Evolutionary conservation across 2,113 vertebrate species (phyloP).

Genomic region (Brienomyrus longianalis): DNA sequence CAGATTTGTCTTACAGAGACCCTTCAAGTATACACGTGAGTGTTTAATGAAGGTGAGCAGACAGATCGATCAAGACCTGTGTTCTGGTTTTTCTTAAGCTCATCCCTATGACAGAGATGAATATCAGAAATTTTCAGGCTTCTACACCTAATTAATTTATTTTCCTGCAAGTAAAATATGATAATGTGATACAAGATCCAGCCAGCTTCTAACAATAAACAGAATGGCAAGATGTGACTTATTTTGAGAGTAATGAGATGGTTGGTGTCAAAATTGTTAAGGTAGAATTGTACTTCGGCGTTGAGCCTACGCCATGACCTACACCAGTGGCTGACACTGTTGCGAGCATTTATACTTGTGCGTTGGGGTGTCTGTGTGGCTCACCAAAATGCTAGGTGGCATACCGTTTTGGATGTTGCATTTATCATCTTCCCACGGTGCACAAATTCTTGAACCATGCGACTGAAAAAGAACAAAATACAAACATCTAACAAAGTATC

Average conservation of each 20-base stretch:
- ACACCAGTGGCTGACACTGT: neutral
- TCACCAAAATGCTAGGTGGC: neutral
- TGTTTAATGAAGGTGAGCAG: slow-evolving; percentile 27
- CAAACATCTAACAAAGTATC: neutral
- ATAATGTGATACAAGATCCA: neutral
- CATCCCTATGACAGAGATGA: neutral
- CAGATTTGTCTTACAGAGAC: slow-evolving; percentile 19
- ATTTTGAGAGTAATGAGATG: neutral
- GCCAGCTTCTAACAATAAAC: neutral
- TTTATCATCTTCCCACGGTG: neutral
- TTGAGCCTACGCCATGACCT: neutral
- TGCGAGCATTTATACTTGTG: neutral
- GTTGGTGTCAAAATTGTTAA: neutral
- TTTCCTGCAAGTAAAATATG: neutral
- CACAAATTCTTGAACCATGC: neutral
- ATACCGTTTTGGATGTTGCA: neutral
- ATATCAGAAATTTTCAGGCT: neutral
- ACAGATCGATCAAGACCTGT: neutral
- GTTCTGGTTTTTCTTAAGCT: neutral
- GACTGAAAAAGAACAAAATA: neutral
- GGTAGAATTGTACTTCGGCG: neutral
- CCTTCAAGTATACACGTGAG: slow-evolving; percentile 14
- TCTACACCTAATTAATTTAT: slow-evolving; percentile 4
- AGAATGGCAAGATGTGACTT: neutral
- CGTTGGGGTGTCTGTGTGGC: neutral